Conservation (phyloP, 1,140 invertebrate genomes). For the Cecropterus lyciades region DNA sequence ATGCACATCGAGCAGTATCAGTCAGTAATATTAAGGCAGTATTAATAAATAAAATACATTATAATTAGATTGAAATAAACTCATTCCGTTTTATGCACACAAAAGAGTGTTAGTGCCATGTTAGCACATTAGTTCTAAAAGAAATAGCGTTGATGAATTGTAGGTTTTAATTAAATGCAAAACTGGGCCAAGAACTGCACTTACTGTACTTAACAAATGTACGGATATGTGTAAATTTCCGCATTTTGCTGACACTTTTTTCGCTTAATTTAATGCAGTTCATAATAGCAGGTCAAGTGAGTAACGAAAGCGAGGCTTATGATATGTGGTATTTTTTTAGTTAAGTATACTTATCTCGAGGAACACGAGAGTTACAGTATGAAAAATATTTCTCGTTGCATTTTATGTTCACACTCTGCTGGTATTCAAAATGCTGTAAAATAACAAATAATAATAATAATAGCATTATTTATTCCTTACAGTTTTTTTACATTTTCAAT, state of each 20-base stretch:
- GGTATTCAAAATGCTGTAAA: too few species aligned
- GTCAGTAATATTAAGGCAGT: too few species aligned
- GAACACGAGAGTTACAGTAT: neutral
- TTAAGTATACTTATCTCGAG: conserved; percentile 24
- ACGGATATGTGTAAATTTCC: conserved; percentile 21
- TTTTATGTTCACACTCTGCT: too few species aligned
- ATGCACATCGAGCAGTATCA: too few species aligned
- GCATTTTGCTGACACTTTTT: conserved; percentile 32
- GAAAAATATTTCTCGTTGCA: conserved; percentile 6
- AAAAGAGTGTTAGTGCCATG: too few species aligned
- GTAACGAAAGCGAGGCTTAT: conserved; percentile 30
- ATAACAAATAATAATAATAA: too few species aligned
- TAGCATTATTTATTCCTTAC: too few species aligned
- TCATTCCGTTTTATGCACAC: too few species aligned
- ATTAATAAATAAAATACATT: too few species aligned
- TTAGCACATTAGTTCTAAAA: neutral
- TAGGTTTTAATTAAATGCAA: conserved; percentile 30
- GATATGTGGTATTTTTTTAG: conserved; percentile 27
- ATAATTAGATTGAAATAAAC: too few species aligned
- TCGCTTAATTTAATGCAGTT: conserved; percentile 34
- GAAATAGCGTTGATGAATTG: conserved; percentile 8
- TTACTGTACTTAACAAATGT: conserved; percentile 25
- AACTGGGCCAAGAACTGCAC: conserved; percentile 24
- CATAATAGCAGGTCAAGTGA: conserved; percentile 33
- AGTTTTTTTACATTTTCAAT: too few species aligned